A percentile compares a stretch with the other conserved stretches of the same genome.
Evolutionary conservation across 2,113 vertebrate species (phyloP).

Genomic region (Corapipo altera): DNA sequence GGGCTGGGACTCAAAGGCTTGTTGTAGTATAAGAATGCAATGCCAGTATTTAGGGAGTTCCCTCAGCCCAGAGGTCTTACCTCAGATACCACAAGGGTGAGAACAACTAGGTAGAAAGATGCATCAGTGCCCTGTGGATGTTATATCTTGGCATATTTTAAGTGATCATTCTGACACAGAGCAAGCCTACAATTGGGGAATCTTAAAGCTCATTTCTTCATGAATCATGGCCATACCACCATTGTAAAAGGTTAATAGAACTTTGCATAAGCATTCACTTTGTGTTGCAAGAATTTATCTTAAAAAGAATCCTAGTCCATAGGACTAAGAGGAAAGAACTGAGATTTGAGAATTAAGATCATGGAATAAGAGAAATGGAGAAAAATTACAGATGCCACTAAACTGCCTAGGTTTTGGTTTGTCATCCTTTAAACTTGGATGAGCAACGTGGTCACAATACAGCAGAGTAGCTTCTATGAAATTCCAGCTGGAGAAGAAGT

Average conservation of each 20-base stretch:
- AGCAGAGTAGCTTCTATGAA: not conserved
- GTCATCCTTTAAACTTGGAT: not conserved
- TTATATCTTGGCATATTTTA: not conserved
- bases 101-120: not conserved
- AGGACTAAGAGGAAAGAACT: not conserved
- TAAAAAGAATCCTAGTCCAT: not conserved
- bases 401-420: not conserved
- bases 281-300: not conserved
- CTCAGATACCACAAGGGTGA: not conserved
- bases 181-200: not conserved
- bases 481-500: not conserved
- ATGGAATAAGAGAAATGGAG: not conserved
- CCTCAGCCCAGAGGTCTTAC: not conserved
- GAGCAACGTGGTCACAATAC: not conserved
- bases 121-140: not conserved
- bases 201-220: not conserved
- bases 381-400: not conserved
- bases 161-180: not conserved
- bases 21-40: not conserved
- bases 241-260: not conserved
- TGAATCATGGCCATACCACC: not conserved
- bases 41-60: not conserved
- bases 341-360: not conserved
- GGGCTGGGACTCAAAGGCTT: not conserved
- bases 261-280: not conserved